Evolutionary conservation across 2,797 vertebrate species (phyloP).

Genomic region (Tragopan temminckii): DNA sequence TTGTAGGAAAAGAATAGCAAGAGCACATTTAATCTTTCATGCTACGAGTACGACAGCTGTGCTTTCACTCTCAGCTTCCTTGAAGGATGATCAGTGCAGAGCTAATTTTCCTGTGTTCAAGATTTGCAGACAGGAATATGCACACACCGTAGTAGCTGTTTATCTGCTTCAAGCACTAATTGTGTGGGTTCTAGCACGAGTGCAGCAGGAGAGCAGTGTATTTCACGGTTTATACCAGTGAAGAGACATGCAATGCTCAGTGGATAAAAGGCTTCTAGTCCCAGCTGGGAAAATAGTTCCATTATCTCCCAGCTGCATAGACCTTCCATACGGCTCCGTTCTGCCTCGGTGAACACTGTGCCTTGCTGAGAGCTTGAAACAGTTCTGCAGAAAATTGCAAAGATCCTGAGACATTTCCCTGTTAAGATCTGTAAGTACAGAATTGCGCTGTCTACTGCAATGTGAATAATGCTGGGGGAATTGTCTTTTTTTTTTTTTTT

Average conservation of each 20-base stretch:
- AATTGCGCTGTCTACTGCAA: constrained; percentile 63
- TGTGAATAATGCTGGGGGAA: constrained; percentile 49
- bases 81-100: constrained; percentile 54
- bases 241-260: constrained; percentile 71
- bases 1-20: constrained; percentile 39
- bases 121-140: constrained; percentile 53
- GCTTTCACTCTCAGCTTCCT: constrained; percentile 37
- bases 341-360: constrained; percentile 86
- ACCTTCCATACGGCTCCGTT: constrained; percentile 82
- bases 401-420: constrained; percentile 67
- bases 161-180: constrained; percentile 64
- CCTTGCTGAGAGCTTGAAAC: constrained; percentile 74
- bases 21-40: constrained; percentile 72
- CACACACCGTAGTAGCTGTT: constrained; percentile 46
- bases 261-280: constrained; percentile 81
- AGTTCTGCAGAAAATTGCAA: constrained; percentile 73
- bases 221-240: constrained; percentile 58
- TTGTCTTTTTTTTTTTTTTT: constrained; percentile 13
- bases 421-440: constrained; percentile 80
- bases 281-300: constrained; percentile 82
- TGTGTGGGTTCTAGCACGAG: constrained; percentile 63
- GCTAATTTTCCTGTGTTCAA: constrained; percentile 21
- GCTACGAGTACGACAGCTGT: constrained; percentile 62
- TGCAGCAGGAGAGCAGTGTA: constrained; percentile 48
- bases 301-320: constrained; percentile 83